Conservation (phyloP, 2,113 vertebrate genomes). For the western clawed frog (Xenopus tropicalis) region UCB_Xtro_10.0 CM004447.2:89545001-89545500, state of each 20-base stretch:
- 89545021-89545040: too few relatives aligned
- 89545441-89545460: constrained; percentile 64
- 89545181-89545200: too few relatives aligned
- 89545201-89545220: too few relatives aligned
- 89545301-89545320: constrained; percentile 84
- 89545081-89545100: too few relatives aligned
- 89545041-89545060: too few relatives aligned
- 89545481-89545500: constrained; percentile 89
- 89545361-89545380: constrained; percentile 89
- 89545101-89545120: too few relatives aligned
- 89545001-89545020: too few relatives aligned
- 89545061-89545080: too few relatives aligned
- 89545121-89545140: too few relatives aligned
- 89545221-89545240: constrained; percentile 81
- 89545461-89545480: constrained; percentile 88
- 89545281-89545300: constrained; percentile 81
- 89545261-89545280: constrained; percentile 77
- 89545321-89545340: constrained; percentile 84
- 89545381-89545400: constrained; percentile 70
- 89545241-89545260: constrained; percentile 86
- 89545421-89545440: background rate
- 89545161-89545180: too few relatives aligned
- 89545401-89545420: background rate
- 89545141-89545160: too few relatives aligned
- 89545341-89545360: constrained; percentile 80